A percentile compares a stretch with the other conserved stretches of the same genome.
Conservation (phyloP, 2,888 invertebrate species). For the Cosmorhoe ocellata region DNA sequence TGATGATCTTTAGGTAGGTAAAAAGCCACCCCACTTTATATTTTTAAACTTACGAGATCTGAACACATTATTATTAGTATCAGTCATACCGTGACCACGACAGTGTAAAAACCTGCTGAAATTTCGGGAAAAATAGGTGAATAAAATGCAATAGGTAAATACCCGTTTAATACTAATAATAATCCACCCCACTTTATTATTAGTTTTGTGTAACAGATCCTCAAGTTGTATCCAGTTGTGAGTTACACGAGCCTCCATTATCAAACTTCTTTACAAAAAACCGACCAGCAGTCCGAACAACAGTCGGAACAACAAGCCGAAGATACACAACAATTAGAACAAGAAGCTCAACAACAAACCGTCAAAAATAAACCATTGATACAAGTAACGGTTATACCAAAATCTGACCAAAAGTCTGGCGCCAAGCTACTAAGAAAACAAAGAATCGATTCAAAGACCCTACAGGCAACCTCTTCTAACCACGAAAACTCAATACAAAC, state of each 20-base stretch:
- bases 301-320: too few relatives aligned
- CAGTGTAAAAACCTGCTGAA: too few relatives aligned
- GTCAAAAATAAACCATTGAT: slow-evolving; percentile 49
- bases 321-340: too few relatives aligned
- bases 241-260: slow-evolving; percentile 37
- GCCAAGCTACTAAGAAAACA: slow-evolving; percentile 31
- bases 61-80: too few relatives aligned
- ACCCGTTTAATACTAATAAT: too few relatives aligned
- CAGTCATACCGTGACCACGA: too few relatives aligned
- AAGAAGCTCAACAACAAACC: not conserved
- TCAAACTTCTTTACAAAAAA: slow-evolving; percentile 8
- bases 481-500: slow-evolving; percentile 51
- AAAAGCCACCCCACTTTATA: too few relatives aligned
- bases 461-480: slow-evolving; percentile 50
- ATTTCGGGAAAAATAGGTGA: too few relatives aligned
- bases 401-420: slow-evolving; percentile 39
- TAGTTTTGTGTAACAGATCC: slow-evolving; percentile 37
- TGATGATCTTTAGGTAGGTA: too few relatives aligned
- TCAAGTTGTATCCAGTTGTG: slow-evolving; percentile 40
- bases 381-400: slow-evolving; percentile 60
- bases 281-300: slow-evolving; percentile 4
- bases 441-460: slow-evolving; percentile 36
- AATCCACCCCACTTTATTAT: not conserved
- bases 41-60: too few relatives aligned
- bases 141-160: too few relatives aligned